These are phyloP conservation scores for Euzophera pinguis DNA, from an alignment of 2,888 invertebrate species.

Conservation along the genomic window DNA sequence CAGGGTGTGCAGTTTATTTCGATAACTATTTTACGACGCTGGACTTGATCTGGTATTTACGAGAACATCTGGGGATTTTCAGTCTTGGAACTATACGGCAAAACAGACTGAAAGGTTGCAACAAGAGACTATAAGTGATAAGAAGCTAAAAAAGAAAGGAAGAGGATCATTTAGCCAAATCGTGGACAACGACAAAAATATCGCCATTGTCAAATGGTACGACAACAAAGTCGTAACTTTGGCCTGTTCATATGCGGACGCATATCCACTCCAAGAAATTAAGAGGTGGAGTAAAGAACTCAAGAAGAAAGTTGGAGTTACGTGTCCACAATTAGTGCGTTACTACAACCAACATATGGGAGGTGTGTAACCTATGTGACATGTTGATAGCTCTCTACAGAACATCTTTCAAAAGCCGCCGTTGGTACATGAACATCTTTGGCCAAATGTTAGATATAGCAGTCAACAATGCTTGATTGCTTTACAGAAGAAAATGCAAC, in stretches of 20 bases:
- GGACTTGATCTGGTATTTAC: background rate
- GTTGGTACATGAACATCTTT: slow-evolving; percentile 16
- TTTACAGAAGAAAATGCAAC: slow-evolving; percentile 15
- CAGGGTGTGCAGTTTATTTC: slow-evolving; percentile 21
- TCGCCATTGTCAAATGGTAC: slow-evolving; percentile 8
- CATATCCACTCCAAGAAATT: slow-evolving; percentile 4
- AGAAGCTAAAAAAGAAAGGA: background rate
- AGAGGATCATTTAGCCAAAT: background rate
- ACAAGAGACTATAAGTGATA: background rate
- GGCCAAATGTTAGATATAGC: slow-evolving; percentile 14
- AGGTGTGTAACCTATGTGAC: background rate
- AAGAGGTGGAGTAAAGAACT: slow-evolving; percentile 1
- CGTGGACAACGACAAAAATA: background rate
- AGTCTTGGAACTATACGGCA: background rate
- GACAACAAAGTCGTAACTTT: slow-evolving; percentile 7
- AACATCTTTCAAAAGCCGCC: slow-evolving; percentile 8
- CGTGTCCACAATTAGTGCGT: background rate
- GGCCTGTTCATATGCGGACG: slow-evolving; percentile 6
- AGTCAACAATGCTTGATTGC: slow-evolving; percentile 16
- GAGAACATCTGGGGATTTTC: background rate
- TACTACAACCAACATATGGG: slow-evolving; percentile 1
- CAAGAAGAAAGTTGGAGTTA: background rate
- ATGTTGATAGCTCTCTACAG: slow-evolving; percentile 14
- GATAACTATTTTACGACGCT: slow-evolving; percentile 17
- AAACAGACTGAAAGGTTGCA: slow-evolving; percentile 4